Conservation (phyloP, 2,113 vertebrate species). For the Papio anubis region DNA sequence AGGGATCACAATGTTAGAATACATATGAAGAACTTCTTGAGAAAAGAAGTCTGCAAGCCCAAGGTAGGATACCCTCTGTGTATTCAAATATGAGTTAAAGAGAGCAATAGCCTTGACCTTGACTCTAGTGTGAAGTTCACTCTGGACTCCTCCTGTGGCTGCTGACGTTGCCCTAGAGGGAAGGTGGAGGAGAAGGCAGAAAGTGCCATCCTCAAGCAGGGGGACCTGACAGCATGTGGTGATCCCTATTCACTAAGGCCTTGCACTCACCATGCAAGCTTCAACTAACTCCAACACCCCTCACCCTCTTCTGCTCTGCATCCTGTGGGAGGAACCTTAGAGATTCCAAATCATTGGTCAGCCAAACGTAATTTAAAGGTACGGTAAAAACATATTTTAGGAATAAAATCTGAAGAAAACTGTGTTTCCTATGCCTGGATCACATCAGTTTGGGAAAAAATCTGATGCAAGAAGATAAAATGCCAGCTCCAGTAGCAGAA, state of each 20-base stretch:
- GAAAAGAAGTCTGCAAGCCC: background rate
- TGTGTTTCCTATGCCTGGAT: slow-evolving; percentile 40
- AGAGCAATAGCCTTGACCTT: too few species aligned
- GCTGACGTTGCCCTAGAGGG: background rate
- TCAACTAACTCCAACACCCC: background rate
- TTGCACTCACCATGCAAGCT: background rate
- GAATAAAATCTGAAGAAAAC: slow-evolving; percentile 49
- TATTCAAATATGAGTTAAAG: background rate
- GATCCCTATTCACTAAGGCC: background rate
- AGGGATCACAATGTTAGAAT: background rate
- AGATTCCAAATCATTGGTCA: background rate
- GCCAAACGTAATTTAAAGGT: slow-evolving; percentile 64
- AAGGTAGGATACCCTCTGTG: background rate
- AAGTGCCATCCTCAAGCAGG: background rate
- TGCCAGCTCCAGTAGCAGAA: slow-evolving; percentile 68
- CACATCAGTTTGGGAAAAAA: slow-evolving; percentile 63
- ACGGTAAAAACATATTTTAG: slow-evolving; percentile 62
- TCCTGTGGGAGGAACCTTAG: background rate
- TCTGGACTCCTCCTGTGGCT: background rate
- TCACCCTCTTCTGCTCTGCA: background rate
- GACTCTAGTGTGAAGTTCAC: background rate
- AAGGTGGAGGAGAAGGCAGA: background rate
- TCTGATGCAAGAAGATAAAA: slow-evolving; percentile 75
- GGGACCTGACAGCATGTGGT: rapidly evolving
- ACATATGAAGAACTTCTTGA: background rate